Base-by-base conservation (phyloP, 1,140 invertebrate species). In the Drosophila subobscura region DNA sequence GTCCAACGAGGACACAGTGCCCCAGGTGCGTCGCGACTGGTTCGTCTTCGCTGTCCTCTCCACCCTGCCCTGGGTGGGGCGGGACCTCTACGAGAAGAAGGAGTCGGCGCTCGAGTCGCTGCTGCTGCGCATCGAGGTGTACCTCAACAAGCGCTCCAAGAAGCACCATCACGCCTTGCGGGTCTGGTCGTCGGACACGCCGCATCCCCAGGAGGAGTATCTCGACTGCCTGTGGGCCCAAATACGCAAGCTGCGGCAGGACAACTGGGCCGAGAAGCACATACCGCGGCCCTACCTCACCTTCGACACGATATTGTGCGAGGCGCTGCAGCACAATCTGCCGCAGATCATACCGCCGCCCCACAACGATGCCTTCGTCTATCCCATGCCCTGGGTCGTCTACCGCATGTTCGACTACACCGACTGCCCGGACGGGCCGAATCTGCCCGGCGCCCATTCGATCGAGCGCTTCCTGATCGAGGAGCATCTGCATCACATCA, bases 341-440 rank as follows among this genome's bases (percentile, higher is more conserved):
- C 98, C 98, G 4, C 93, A 94, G 49, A 96, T 99, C 68, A 93
- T 95, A 46, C 95, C 96, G n/a, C 97, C 97, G 3, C 97, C 97
- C 0, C 98, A 99, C 92, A 96, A 98, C 92, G 96, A 98, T 79
- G 94, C 94, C 25, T 96, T 95, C 89, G 92, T 94, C 20, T 99
- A 99, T 92, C 97, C 98, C 1, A 95, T 98, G 93, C 97, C 97
- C 0, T 95, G 95, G 88, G 97, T 97, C 4, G 96, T 98, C 5
- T 98, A 96, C 93, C 94, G 96, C 44, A 97, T 99, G 95, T 99
- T 99, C 93, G 98, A 99, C 92, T 99, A 99, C 90, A 99, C 98
- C 4, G 98, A 99, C 92, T 99, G 98, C 89, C 98, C 98, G 7
- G 98, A 99, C 92, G 97, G 96, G 1, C 95, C 96, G 2, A 94